These are phyloP conservation scores for Tamias sibiricus DNA, from an alignment of 2,113 vertebrate species.

Conservation along the genomic window DNA sequence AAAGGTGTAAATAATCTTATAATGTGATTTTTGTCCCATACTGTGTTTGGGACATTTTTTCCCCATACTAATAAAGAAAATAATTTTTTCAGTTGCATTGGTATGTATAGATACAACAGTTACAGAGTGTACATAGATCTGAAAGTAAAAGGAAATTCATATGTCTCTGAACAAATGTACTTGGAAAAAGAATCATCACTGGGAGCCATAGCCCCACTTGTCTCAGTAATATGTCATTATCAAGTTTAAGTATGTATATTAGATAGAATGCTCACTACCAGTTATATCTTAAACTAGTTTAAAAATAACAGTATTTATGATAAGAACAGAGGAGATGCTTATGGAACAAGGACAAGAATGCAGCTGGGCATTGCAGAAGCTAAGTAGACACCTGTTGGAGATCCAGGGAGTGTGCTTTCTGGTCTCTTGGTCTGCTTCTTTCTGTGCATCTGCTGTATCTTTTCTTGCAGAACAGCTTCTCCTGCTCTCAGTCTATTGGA, in stretches of 20 bases:
- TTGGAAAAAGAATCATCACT: neutral
- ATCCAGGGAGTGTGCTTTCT: neutral
- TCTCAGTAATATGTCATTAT: neutral
- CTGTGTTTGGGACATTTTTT: neutral
- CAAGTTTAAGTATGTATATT: neutral
- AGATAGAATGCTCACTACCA: neutral
- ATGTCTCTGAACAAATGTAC: neutral
- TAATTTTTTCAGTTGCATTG: neutral
- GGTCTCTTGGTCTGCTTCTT: neutral
- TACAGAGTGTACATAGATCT: neutral
- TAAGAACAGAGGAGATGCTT: neutral
- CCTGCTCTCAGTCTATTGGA: neutral
- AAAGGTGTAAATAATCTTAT: neutral
- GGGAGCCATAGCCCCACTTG: neutral
- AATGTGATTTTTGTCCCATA: constrained; percentile 9
- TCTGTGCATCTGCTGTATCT: neutral
- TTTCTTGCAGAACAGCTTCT: neutral
- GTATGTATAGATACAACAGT: neutral
- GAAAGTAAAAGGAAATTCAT: neutral
- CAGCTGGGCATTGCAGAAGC: neutral
- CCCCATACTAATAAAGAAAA: neutral
- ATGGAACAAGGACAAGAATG: neutral
- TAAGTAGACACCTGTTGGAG: neutral
- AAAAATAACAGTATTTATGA: neutral
- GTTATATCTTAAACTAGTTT: neutral